These are phyloP conservation scores for Nomada fabriciana DNA, from an alignment of 2,888 invertebrate species.

Conservation along the genomic window DNA sequence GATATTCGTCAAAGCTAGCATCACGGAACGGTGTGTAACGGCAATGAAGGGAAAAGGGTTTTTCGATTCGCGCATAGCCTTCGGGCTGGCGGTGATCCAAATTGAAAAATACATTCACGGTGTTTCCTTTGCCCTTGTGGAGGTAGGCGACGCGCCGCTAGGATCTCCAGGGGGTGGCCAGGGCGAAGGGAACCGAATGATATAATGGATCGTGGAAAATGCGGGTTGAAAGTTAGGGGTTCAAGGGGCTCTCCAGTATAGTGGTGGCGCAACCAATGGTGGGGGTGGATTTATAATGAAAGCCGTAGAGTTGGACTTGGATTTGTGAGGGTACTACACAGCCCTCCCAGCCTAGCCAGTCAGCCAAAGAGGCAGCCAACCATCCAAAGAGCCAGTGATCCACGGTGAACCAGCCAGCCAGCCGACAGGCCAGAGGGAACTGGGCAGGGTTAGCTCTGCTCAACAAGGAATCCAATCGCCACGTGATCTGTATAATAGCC, in stretches of 20 bases:
- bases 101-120: slow-evolving; percentile 83
- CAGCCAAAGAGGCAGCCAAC: slow-evolving; percentile 61
- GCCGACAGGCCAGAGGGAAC: slow-evolving; percentile 28
- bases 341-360: slow-evolving; percentile 72
- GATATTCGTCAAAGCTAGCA: slow-evolving; percentile 10
- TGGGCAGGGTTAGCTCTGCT: slow-evolving; percentile 51
- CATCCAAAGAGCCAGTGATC: slow-evolving; percentile 60
- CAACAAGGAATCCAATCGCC: slow-evolving; percentile 83
- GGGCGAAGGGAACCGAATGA: slow-evolving; percentile 76
- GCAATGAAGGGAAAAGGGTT: slow-evolving; percentile 23
- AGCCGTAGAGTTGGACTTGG: slow-evolving; percentile 82
- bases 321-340: slow-evolving; percentile 82
- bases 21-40: neutral
- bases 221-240: slow-evolving; percentile 82
- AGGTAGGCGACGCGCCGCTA: slow-evolving; percentile 51
- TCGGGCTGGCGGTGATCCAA: slow-evolving; percentile 81
- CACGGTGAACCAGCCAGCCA: slow-evolving; percentile 54
- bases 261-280: slow-evolving; percentile 37
- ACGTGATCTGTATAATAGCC: slow-evolving; percentile 83
- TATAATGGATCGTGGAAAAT: slow-evolving; percentile 82
- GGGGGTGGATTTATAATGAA: slow-evolving; percentile 84
- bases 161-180: slow-evolving; percentile 67
- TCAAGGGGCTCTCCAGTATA: slow-evolving; percentile 70
- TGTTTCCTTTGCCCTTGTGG: slow-evolving; percentile 79
- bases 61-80: slow-evolving; percentile 68